Conservation (phyloP, 2,888 invertebrate species). For the Arctia plantaginis region DNA sequence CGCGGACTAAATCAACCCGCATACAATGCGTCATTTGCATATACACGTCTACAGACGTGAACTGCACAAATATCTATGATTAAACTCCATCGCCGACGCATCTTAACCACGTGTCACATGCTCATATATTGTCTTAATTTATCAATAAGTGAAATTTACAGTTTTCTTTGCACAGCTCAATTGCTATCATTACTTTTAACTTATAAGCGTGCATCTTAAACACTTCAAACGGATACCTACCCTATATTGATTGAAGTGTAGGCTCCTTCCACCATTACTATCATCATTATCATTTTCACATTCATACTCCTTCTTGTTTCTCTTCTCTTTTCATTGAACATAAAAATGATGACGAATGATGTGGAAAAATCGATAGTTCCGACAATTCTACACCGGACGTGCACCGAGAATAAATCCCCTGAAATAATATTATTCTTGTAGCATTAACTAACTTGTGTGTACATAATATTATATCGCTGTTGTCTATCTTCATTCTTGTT, state of each 20-base stretch:
- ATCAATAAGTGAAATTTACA: not conserved
- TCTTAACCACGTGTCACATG: constrained; percentile 30
- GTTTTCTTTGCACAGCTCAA: constrained; percentile 9
- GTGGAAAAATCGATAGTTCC: no score
- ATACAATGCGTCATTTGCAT: constrained; percentile 69
- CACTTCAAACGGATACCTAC: constrained; percentile 45
- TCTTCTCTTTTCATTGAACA: no score
- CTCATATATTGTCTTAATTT: constrained; percentile 1
- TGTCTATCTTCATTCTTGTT: no score
- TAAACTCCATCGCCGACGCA: constrained; percentile 52
- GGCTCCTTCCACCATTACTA: no score
- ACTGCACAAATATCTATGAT: constrained; percentile 59
- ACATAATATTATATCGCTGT: no score
- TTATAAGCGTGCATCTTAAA: constrained; percentile 23
- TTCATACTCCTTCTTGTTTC: no score
- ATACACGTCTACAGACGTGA: constrained; percentile 49
- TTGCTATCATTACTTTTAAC: constrained; percentile 19
- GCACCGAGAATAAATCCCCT: no score
- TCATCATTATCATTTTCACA: no score
- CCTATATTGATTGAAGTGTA: constrained; percentile 64
- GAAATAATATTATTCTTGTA: no score
- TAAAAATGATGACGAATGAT: no score
- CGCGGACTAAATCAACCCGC: constrained; percentile 61
- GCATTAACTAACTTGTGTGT: no score
- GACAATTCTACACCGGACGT: no score